These are phyloP conservation scores for Syrmaticus mikado DNA, from an alignment of 2,113 vertebrate species.

Conservation along the genomic window DNA sequence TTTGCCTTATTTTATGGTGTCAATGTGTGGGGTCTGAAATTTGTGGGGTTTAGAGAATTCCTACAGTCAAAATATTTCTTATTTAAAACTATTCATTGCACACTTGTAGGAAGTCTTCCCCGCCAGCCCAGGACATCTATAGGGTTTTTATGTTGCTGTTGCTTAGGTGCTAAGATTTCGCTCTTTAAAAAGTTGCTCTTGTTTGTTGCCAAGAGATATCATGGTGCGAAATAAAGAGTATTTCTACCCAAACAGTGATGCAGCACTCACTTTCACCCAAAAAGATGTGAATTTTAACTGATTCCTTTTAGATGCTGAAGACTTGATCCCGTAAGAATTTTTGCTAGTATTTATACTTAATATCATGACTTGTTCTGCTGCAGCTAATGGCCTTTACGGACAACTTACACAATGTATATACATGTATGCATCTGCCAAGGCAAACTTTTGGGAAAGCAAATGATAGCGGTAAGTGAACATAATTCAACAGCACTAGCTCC, in stretches of 20 bases:
- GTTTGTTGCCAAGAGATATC: not conserved
- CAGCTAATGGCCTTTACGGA: not conserved
- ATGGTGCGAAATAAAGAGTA: not conserved
- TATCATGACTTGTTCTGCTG: not conserved
- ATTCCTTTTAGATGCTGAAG: not conserved
- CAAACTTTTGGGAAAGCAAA: not conserved
- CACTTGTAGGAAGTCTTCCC: not conserved
- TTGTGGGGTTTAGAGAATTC: not conserved
- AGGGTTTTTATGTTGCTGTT: not conserved
- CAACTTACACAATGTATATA: not conserved
- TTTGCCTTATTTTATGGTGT: not conserved
- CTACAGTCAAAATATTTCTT: not conserved
- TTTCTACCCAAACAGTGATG: not conserved
- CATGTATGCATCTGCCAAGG: not conserved
- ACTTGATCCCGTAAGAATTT: not conserved
- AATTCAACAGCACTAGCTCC: not conserved
- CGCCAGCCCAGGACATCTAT: fast-evolving
- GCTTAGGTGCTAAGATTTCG: not conserved
- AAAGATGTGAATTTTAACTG: not conserved
- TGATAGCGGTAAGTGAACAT: not conserved
- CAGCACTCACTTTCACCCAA: not conserved
- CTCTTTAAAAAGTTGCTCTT: not conserved
- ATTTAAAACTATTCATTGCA: not conserved
- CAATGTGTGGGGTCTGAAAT: not conserved
- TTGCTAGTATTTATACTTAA: not conserved